Evolutionary conservation across 2,797 vertebrate genomes (phyloP).

Genomic region (Malacoctenus gilli): DNA sequence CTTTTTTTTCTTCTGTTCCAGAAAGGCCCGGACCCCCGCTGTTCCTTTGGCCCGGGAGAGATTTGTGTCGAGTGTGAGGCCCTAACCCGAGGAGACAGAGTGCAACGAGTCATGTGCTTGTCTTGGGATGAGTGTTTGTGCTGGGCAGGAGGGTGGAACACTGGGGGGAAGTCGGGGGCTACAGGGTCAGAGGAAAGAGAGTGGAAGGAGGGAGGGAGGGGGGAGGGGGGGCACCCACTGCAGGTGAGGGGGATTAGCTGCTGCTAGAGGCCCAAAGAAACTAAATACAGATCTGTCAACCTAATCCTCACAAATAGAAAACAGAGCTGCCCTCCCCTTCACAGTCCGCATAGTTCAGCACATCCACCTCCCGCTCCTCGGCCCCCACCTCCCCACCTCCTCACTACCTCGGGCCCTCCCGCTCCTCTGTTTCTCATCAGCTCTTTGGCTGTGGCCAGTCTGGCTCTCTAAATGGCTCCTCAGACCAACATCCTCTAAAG

Average conservation of each 20-base stretch:
- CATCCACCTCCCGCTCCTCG: constrained; percentile 65
- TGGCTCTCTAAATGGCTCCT: constrained; percentile 73
- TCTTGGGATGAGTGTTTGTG: constrained; percentile 83
- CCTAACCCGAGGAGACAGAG: constrained; percentile 82
- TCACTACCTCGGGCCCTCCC: constrained; percentile 67
- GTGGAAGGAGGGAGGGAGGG: constrained; percentile 16
- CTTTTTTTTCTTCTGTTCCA: constrained; percentile 70
- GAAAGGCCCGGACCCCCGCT: constrained; percentile 72
- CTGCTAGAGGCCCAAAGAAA: constrained; percentile 84
- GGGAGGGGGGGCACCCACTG: constrained; percentile 66
- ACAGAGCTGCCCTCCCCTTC: constrained; percentile 79
- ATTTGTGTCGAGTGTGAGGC: constrained; percentile 80
- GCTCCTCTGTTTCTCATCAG: constrained; percentile 81
- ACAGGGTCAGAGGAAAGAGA: constrained; percentile 75
- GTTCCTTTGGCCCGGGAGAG: constrained; percentile 73
- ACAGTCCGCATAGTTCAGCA: constrained; percentile 75
- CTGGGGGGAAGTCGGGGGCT: constrained; percentile 65
- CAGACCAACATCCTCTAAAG: constrained; percentile 71
- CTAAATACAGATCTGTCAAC: constrained; percentile 88
- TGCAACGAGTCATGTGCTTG: constrained; percentile 82
- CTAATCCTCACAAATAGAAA: constrained; percentile 88
- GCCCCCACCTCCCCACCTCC: constrained; percentile 40
- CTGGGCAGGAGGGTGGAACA: constrained; percentile 67
- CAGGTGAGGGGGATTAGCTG: constrained; percentile 87
- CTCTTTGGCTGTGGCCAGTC: constrained; percentile 62